Percentiles rank a stretch among this genome's conserved stretches.
These are phyloP conservation scores for Cartodere bifasciata DNA, from an alignment of 2,888 invertebrate genomes.

Conservation along the genomic window DNA sequence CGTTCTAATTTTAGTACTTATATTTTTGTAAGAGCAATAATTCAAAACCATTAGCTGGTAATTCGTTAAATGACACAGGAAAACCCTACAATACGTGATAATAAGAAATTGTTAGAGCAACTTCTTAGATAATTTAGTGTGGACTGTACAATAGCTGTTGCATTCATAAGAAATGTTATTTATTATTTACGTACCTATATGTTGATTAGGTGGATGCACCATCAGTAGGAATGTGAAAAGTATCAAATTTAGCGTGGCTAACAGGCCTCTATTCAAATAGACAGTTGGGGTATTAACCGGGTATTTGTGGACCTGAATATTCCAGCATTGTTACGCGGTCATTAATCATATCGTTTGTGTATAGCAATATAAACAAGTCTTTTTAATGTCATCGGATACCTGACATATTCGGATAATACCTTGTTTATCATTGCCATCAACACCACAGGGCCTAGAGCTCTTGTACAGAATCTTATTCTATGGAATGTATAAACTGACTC, in stretches of 20 bases:
- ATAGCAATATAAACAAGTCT: conserved; percentile 39
- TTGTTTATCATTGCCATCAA: conserved; percentile 39
- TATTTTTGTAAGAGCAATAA: too few species aligned
- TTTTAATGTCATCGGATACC: conserved; percentile 41
- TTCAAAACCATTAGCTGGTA: too few species aligned
- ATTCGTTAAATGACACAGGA: too few species aligned
- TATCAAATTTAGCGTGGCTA: conserved; percentile 11
- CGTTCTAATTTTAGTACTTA: too few species aligned
- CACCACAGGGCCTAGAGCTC: conserved; percentile 33
- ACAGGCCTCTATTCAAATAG: conserved; percentile 11
- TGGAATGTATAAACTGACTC: conserved; percentile 18
- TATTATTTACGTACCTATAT: too few species aligned
- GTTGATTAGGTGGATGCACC: too few species aligned
- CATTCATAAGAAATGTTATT: too few species aligned
- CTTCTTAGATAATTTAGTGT: too few species aligned
- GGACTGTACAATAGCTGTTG: too few species aligned
- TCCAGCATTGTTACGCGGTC: conserved; percentile 28
- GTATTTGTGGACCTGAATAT: conserved; percentile 26
- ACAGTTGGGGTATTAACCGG: conserved; percentile 20
- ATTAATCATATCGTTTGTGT: conserved; percentile 36
- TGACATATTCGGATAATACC: conserved; percentile 35
- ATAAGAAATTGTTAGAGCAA: too few species aligned
- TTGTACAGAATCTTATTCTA: conserved; percentile 23
- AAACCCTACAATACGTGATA: too few species aligned
- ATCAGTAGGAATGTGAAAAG: conserved; percentile 11